Conservation (phyloP, 2,888 invertebrate genomes). For the Heliconius ismenius region DNA sequence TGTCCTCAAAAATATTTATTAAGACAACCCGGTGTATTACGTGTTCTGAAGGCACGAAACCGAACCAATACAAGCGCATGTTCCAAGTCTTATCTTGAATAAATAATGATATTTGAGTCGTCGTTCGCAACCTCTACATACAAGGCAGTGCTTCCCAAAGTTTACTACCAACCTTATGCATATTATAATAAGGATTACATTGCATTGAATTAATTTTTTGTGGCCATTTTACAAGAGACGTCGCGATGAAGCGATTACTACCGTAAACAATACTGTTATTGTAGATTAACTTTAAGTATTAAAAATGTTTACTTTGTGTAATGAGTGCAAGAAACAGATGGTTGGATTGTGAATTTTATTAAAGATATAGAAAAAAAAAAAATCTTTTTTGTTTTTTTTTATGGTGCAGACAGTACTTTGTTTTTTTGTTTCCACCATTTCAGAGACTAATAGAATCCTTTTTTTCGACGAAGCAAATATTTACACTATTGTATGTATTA, state of each 20-base stretch:
- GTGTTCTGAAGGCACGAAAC: slow-evolving; percentile 43
- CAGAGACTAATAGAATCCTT: background rate
- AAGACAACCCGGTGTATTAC: slow-evolving; percentile 39
- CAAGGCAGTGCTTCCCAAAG: slow-evolving; percentile 10
- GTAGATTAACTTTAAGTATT: slow-evolving; percentile 39
- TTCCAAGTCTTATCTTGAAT: slow-evolving; percentile 46
- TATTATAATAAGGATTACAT: slow-evolving; percentile 14
- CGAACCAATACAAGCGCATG: slow-evolving; percentile 45
- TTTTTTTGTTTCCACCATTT: background rate
- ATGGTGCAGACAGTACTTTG: no score
- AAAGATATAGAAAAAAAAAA: background rate
- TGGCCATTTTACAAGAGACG: slow-evolving; percentile 34
- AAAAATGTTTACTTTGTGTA: slow-evolving; percentile 27
- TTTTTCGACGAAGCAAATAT: background rate
- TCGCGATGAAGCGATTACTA: slow-evolving; percentile 44
- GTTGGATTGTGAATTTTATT: background rate
- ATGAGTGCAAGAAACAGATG: slow-evolving; percentile 15
- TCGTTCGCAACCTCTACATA: slow-evolving; percentile 38
- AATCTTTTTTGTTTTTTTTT: no score
- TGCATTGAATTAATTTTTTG: background rate
- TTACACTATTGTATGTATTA: no score
- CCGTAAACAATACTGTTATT: slow-evolving; percentile 44
- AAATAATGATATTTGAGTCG: slow-evolving; percentile 46
- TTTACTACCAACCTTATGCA: background rate
- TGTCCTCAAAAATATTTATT: slow-evolving; percentile 41